A percentile compares a stretch with the other conserved stretches of the same genome.
Evolutionary conservation across 2,797 vertebrate genomes (phyloP).

Genomic region (Sebastes minor): DNA sequence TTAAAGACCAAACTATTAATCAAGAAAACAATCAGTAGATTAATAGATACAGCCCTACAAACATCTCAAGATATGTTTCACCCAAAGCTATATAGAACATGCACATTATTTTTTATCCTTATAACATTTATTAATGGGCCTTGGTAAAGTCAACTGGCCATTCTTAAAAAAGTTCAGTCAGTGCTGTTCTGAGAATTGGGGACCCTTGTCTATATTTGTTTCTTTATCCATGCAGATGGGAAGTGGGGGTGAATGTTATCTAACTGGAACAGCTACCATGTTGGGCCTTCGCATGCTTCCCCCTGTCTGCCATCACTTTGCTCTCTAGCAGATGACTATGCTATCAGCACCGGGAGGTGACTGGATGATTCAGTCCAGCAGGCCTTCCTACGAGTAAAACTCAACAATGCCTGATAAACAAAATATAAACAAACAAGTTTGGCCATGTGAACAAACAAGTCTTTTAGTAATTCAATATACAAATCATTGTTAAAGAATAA

Average conservation of each 20-base stretch:
- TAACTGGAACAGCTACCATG: constrained; percentile 45
- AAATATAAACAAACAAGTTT: background rate
- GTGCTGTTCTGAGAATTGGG: background rate
- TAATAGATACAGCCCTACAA: background rate
- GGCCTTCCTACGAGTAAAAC: background rate
- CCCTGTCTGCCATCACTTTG: constrained; percentile 68
- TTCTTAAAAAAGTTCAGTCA: background rate
- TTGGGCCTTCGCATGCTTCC: constrained; percentile 32
- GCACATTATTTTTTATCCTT: background rate
- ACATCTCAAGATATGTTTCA: background rate
- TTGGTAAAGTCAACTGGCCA: background rate
- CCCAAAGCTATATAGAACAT: background rate
- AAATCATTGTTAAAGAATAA: background rate
- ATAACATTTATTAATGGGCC: background rate
- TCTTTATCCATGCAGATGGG: constrained; percentile 30
- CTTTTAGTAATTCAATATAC: background rate
- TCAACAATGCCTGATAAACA: background rate
- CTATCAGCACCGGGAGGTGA: constrained; percentile 60
- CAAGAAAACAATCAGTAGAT: background rate
- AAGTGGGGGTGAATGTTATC: constrained; percentile 61
- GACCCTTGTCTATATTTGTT: constrained; percentile 40
- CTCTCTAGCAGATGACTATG: constrained; percentile 26
- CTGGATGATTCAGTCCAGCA: constrained; percentile 40
- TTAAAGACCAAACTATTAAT: background rate
- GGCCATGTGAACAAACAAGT: background rate